Conservation (phyloP, 2,888 invertebrate species). For the Adineta ricciae region DNA sequence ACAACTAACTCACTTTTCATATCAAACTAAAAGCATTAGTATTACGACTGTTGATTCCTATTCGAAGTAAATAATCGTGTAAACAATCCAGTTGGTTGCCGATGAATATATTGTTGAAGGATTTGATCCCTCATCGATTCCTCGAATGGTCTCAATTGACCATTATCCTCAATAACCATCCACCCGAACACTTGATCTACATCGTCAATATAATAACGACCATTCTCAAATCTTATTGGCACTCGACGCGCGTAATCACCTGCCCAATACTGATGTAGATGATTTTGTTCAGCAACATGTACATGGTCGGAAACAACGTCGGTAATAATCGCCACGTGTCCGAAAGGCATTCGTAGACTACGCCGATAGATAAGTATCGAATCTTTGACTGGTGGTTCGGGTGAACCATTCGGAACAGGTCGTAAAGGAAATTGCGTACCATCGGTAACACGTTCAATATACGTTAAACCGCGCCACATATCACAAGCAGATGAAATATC, state of each 20-base stretch:
- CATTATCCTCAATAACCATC: neutral
- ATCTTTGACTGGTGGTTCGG: neutral
- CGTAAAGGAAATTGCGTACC: neutral
- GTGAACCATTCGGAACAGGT: neutral
- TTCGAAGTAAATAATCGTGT: neutral
- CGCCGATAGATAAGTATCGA: neutral
- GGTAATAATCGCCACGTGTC: neutral
- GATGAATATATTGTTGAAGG: neutral
- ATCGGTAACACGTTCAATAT: neutral
- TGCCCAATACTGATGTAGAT: neutral
- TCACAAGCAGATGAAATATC: neutral
- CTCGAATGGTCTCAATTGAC: neutral
- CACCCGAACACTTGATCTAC: neutral
- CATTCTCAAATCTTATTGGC: neutral
- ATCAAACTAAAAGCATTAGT: no score
- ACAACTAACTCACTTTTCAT: no score
- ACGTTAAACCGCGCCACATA: neutral
- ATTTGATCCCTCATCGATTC: neutral
- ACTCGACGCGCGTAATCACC: neutral
- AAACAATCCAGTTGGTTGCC: neutral
- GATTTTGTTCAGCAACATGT: constrained; percentile 3
- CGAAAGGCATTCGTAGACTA: neutral
- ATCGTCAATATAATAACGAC: constrained; percentile 10
- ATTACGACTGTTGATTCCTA: neutral
- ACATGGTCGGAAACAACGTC: neutral